These are phyloP conservation scores for Pachycephus smyrnensis DNA, from an alignment of 2,888 invertebrate genomes.

Conservation along the genomic window DNA sequence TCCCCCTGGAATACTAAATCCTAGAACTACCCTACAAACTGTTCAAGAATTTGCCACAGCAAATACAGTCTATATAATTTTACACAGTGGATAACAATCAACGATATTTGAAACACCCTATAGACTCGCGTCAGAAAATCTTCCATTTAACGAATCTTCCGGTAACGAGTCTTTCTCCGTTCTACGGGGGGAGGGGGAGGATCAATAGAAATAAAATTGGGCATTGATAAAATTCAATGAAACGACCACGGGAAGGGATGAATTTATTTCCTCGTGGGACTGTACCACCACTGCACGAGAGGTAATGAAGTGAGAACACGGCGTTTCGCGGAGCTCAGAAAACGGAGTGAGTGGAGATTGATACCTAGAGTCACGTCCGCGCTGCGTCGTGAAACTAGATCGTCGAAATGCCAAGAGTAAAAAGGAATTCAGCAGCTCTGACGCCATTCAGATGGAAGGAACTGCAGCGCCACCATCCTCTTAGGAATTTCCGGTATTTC, in stretches of 20 bases:
- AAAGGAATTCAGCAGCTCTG: neutral
- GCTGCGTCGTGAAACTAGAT: constrained; percentile 57
- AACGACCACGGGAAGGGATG: neutral
- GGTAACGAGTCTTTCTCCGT: neutral
- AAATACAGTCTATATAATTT: neutral
- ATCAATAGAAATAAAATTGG: neutral
- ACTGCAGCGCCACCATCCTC: neutral
- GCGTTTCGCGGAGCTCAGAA: constrained; percentile 53
- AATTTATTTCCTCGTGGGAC: constrained; percentile 25
- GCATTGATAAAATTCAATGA: neutral
- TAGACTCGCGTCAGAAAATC: neutral
- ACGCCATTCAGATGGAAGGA: neutral
- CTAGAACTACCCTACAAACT: neutral
- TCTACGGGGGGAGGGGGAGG: neutral
- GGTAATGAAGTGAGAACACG: constrained; percentile 65
- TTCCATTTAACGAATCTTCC: neutral
- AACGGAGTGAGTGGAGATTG: constrained; percentile 56
- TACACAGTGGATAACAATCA: neutral
- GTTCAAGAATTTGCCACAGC: too few relatives aligned
- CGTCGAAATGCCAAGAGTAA: constrained; percentile 31
- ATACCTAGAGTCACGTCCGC: constrained; percentile 60
- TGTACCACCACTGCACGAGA: constrained; percentile 45
- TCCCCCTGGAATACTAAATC: neutral
- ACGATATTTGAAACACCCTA: neutral
- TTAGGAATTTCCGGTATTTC: neutral